Base-by-base conservation (phyloP, 1,140 invertebrate species). In the Zelostemma sp. region DNA sequence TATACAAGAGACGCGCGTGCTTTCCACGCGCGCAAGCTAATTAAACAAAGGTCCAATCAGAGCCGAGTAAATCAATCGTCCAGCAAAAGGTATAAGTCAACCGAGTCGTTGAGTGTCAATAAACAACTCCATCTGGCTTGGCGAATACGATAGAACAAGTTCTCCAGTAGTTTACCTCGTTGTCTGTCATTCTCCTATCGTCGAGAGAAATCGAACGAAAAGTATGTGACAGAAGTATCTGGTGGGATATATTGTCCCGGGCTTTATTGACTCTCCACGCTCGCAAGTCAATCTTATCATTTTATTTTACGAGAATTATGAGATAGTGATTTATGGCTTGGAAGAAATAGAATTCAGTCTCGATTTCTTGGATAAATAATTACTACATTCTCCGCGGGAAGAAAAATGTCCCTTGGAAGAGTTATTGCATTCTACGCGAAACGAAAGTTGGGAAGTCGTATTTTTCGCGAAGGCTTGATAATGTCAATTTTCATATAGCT, bases 41-140 rank as follows among this genome's bases (percentile, higher is more conserved):
- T 68, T 62, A 68, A 68, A 68, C 65, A 68, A 68, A 60, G 33
- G 28, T 31, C 53, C 50, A 49, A 61, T 60, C 51, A 56, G 41
- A 51, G 45, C 5, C 35, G 41, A 54, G 45, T n/a, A 28, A 55
- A 56, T 60, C 56, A 46, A 50, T 51, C 48, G 51, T 50, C 41
- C 40, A 1, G 35, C 31, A 12, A 28, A 31, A 51, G 48, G 53
- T 48, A 40, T 21, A 25, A 38, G 48, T 47, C 46, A 14, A 45
- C 19, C 48, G 40, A 64, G 50, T 54, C 28, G 51, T 19, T 3
- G 48, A 18, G 18, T 40, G n/a, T 41, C 46, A 25, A 63, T 63
- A 63, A 63, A 63, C 53, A 64, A 53, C 54, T 46, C 60, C 25
- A 48, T 54, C 60, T 5, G n/a, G 40, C 40, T 15, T 14, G 40